phyloP scores from a whole-genome alignment of 2,797 vertebrate genomes.

The Enteromius afrohamiltoni region DNA sequence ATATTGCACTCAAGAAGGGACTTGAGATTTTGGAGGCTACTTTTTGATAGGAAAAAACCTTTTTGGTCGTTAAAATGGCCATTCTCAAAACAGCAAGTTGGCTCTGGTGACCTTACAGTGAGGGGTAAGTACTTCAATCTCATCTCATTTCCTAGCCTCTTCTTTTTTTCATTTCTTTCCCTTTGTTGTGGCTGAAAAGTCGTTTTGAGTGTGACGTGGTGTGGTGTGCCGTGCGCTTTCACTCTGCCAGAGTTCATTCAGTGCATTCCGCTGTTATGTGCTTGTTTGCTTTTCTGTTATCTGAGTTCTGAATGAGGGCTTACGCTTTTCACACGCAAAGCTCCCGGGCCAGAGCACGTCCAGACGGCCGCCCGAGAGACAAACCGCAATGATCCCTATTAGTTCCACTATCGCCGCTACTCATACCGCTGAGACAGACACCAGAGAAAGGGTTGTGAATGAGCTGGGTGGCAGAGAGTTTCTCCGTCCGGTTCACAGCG shows the following conservation, averaged over 20 bases:
- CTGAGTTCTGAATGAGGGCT: slow-evolving; percentile 60
- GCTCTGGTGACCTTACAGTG: neutral
- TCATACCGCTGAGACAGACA: slow-evolving; percentile 11
- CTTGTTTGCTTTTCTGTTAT: slow-evolving; percentile 65
- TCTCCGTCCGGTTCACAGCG: slow-evolving; percentile 22
- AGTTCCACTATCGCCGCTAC: slow-evolving; percentile 34
- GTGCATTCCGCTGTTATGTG: slow-evolving; percentile 50
- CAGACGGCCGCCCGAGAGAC: slow-evolving; percentile 37
- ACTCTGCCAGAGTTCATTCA: slow-evolving; percentile 56
- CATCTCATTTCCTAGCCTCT: neutral
- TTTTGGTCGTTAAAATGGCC: neutral
- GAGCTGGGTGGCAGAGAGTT: slow-evolving; percentile 19
- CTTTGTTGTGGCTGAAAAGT: slow-evolving; percentile 29
- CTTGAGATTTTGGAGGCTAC: slow-evolving; percentile 54
- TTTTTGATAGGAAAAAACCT: slow-evolving; percentile 28
- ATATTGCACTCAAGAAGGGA: neutral
- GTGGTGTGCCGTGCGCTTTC: neutral
- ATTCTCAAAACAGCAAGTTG: neutral
- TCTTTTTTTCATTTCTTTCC: neutral
- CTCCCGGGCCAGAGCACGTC: neutral
- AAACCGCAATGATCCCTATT: slow-evolving; percentile 41
- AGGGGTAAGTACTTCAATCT: slow-evolving; percentile 27
- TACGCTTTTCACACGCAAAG: slow-evolving; percentile 53
- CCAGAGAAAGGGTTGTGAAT: slow-evolving; percentile 38
- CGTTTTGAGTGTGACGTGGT: neutral